Conservation (phyloP, 2,113 vertebrate species). For the Peromyscus maniculatus region DNA sequence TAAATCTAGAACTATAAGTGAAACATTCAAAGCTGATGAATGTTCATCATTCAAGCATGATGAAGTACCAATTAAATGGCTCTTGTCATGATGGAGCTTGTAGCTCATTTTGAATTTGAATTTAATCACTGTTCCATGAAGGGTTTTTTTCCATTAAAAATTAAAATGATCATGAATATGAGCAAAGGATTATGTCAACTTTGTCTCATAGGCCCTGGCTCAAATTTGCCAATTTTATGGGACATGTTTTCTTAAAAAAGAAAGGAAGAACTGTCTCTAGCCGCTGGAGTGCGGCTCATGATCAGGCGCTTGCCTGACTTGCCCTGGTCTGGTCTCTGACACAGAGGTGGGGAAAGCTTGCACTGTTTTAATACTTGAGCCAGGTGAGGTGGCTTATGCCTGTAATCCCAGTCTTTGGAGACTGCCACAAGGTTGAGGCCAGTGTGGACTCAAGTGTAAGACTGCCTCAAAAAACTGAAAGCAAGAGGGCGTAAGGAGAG, state of each 20-base stretch:
- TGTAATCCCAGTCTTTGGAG: background rate
- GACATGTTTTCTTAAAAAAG: background rate
- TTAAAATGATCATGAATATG: constrained; percentile 43
- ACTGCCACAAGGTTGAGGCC: background rate
- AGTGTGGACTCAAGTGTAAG: background rate
- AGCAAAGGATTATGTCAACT: constrained; percentile 48
- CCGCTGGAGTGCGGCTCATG: background rate
- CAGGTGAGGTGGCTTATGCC: background rate
- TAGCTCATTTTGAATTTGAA: constrained; percentile 47
- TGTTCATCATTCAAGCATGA: background rate
- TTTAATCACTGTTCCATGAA: background rate
- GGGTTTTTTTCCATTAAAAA: background rate
- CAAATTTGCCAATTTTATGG: constrained; percentile 12
- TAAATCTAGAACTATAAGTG: constrained; percentile 28
- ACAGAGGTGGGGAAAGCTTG: background rate
- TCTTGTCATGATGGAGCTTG: background rate
- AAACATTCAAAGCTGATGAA: background rate
- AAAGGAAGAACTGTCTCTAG: background rate
- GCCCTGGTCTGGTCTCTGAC: background rate
- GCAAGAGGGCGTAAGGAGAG: background rate
- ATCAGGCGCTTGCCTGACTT: background rate
- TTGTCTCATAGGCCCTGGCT: background rate
- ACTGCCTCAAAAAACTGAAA: background rate
- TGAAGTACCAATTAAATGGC: constrained; percentile 31
- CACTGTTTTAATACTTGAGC: background rate